Percentiles rank a stretch among this genome's conserved stretches.
Evolutionary conservation across 2,113 vertebrate genomes (phyloP).

Genomic region (Apodemus sylvaticus): DNA sequence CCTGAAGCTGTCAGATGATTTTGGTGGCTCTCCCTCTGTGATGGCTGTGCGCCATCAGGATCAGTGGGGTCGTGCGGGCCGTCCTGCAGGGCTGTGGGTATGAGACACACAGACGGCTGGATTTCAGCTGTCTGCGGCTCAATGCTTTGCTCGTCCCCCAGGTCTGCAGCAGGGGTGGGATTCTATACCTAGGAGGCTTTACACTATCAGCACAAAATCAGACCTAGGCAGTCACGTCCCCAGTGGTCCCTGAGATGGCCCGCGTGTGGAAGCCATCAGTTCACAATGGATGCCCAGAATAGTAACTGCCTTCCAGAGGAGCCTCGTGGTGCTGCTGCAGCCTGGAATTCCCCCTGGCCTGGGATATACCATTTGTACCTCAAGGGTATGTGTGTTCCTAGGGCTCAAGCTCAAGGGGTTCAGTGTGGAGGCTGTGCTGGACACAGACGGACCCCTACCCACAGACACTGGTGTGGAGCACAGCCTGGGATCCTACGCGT

Average conservation of each 20-base stretch:
- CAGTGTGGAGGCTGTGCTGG: neutral
- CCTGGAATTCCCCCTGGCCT: neutral
- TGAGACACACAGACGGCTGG: neutral
- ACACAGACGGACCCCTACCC: rapidly evolving
- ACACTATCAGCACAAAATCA: neutral
- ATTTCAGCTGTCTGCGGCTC: neutral
- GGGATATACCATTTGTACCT: too few relatives aligned
- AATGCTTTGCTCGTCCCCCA: neutral
- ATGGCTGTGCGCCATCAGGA: neutral
- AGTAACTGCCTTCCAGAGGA: neutral
- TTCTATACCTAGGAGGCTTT: neutral
- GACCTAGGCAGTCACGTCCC: neutral
- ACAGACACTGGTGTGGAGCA: neutral
- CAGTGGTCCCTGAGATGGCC: neutral
- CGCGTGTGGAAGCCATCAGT: neutral
- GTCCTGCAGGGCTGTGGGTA: neutral
- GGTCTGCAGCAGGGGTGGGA: slow-evolving; percentile 32
- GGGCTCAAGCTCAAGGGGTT: neutral
- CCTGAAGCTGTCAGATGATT: slow-evolving; percentile 16
- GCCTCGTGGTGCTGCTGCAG: too few relatives aligned
- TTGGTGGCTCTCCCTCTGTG: neutral
- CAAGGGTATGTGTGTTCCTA: neutral
- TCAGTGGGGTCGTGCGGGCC: neutral
- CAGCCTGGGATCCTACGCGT: neutral
- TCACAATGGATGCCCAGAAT: neutral